A percentile compares a stretch with the other conserved stretches of the same genome.
phyloP scores from a whole-genome alignment of 2,113 vertebrate genomes.

The Rhynchomys soricoides region DNA sequence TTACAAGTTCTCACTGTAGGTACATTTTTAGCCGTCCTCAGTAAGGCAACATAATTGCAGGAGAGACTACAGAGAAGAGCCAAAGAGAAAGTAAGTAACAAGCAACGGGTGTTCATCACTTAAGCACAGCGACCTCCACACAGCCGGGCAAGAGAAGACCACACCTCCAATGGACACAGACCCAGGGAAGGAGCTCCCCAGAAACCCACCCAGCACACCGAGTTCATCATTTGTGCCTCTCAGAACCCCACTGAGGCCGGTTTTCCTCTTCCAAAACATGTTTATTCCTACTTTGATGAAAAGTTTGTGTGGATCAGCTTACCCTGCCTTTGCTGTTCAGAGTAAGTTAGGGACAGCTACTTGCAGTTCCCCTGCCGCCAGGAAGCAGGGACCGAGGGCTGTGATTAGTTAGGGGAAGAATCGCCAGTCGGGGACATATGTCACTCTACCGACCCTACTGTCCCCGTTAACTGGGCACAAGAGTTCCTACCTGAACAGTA shows the following conservation, averaged over 20 bases:
- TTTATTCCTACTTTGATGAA: conserved; percentile 42
- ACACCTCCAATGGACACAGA: not conserved
- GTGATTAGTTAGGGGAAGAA: not conserved
- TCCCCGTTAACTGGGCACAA: not conserved
- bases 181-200: not conserved
- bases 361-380: not conserved
- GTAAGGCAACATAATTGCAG: conserved; percentile 66
- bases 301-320: not conserved
- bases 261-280: conserved; percentile 29
- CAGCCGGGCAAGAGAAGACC: conserved; percentile 22
- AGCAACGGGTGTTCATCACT: not conserved
- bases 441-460: not conserved
- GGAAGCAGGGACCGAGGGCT: not conserved
- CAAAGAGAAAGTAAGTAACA: conserved; percentile 50
- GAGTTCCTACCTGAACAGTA: not conserved
- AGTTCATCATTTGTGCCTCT: conserved; percentile 1
- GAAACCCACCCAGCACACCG: not conserved
- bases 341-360: not conserved
- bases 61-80: conserved; percentile 60
- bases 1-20: conserved; percentile 48
- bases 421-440: not conserved
- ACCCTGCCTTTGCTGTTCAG: conserved; percentile 21
- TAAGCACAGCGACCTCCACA: not conserved
- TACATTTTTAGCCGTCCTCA: conserved; percentile 69
- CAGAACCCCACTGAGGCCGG: conserved; percentile 18